Conservation (phyloP, 2,888 invertebrate species). For the Hedychridium roseum region DNA sequence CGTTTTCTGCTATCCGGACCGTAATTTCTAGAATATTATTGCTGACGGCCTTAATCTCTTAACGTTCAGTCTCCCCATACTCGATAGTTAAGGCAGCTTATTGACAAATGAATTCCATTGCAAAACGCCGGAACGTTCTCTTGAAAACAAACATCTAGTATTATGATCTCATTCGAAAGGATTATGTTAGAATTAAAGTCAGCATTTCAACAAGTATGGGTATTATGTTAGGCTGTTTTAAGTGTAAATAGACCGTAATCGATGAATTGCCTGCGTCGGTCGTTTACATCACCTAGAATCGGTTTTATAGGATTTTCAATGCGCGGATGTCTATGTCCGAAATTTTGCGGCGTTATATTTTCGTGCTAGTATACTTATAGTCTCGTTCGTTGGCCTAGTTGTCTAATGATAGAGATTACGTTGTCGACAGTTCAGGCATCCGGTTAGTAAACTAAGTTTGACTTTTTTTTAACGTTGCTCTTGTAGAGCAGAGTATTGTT, state of each 20-base stretch:
- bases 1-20: constrained; percentile 7
- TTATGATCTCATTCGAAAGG: constrained; percentile 53
- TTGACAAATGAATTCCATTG: constrained; percentile 20
- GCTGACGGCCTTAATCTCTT: constrained; percentile 24
- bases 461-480: constrained; percentile 16
- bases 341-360: constrained; percentile 1
- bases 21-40: constrained; percentile 10
- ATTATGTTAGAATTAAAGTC: constrained; percentile 41
- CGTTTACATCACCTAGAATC: too few species aligned
- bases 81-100: constrained; percentile 34
- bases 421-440: constrained; percentile 6
- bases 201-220: constrained; percentile 36
- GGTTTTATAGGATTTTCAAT: too few species aligned
- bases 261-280: too few species aligned
- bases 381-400: constrained; percentile 19
- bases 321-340: too few species aligned
- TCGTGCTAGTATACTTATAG: constrained; percentile 17
- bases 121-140: constrained; percentile 20
- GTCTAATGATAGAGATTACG: constrained; percentile 15
- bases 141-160: constrained; percentile 45
- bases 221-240: constrained; percentile 38
- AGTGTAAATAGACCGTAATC: too few species aligned
- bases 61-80: constrained; percentile 13
- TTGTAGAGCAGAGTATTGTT: constrained; percentile 15
- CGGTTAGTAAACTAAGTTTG: constrained; percentile 8